Conservation (phyloP, 2,113 vertebrate genomes). For the Raphicerus campestris region DNA sequence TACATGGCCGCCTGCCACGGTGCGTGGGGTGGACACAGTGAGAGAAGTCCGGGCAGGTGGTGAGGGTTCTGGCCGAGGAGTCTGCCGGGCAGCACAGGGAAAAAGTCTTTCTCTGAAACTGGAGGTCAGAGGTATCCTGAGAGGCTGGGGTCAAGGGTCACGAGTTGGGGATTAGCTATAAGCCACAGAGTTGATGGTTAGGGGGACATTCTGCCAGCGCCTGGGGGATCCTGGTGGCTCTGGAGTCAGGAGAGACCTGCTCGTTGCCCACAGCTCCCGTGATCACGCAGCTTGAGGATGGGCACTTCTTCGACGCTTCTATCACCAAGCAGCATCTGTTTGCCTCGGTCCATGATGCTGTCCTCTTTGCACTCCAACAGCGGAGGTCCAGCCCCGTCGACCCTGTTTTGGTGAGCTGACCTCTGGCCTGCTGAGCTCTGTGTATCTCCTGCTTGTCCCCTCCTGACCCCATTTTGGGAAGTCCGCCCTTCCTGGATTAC, state of each 20-base stretch:
- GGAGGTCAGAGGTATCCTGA: not conserved
- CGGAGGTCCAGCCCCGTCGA: not conserved
- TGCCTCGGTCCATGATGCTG: slow-evolving; percentile 85
- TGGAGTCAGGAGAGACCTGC: not conserved
- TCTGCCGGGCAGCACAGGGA: not conserved
- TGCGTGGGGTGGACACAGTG: slow-evolving; percentile 57
- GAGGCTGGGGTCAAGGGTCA: not conserved
- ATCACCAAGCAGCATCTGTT: slow-evolving; percentile 91
- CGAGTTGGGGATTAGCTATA: not conserved
- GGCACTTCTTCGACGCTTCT: slow-evolving; percentile 87
- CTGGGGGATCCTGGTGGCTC: not conserved
- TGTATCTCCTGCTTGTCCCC: not conserved
- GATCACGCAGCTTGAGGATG: slow-evolving; percentile 84
- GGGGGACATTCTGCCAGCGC: not conserved
- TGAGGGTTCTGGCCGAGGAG: not conserved
- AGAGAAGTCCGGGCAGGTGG: not conserved
- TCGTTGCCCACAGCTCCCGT: slow-evolving; percentile 72
- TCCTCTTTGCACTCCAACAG: slow-evolving; percentile 77
- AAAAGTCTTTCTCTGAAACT: not conserved
- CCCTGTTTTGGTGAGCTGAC: slow-evolving; percentile 40
- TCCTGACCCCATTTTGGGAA: not conserved
- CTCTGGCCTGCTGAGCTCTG: not conserved
- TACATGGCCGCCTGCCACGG: slow-evolving; percentile 76
- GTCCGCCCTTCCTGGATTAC: no score
- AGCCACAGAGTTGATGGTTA: accelerated